Evolutionary conservation across 92 coral and sea anemone species (phyloP).

Genomic region (Umimayanthus kanabou): DNA sequence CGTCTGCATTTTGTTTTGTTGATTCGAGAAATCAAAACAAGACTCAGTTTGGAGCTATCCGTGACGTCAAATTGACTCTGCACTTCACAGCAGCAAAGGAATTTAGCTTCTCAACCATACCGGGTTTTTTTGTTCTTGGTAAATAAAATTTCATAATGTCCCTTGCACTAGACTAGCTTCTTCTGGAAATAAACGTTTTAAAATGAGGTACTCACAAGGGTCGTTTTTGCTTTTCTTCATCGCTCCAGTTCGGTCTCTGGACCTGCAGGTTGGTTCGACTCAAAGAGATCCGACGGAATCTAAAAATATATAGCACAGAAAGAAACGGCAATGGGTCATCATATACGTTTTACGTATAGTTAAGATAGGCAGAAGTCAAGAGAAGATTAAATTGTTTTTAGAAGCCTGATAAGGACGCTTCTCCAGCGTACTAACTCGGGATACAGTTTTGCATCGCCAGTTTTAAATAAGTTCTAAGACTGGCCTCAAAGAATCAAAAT

Average conservation of each 20-base stretch:
- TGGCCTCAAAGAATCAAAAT: neutral
- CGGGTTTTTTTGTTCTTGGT: neutral
- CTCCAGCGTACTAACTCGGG: neutral
- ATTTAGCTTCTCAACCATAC: neutral
- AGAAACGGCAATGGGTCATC: neutral
- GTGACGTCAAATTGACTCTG: conserved; percentile 35
- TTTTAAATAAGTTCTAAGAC: neutral
- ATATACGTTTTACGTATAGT: neutral
- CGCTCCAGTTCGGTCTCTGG: conserved; percentile 35
- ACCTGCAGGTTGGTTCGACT: neutral
- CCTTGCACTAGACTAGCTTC: neutral
- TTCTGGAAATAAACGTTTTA: neutral
- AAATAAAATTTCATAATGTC: neutral
- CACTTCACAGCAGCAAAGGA: conserved; percentile 42
- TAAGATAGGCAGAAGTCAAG: neutral
- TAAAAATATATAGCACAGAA: neutral
- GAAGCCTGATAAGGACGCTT: neutral
- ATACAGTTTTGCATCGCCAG: neutral
- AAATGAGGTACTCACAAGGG: conserved; percentile 53
- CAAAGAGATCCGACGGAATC: conserved; percentile 11
- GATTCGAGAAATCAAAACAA: conserved; percentile 4
- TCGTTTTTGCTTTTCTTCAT: conserved; percentile 55
- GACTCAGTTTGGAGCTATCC: neutral
- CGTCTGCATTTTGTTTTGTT: neutral
- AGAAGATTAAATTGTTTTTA: neutral